Percentiles rank a stretch among this genome's conserved stretches.
Conservation (phyloP, 2,888 invertebrate genomes). For the Galeruca laticollis region DNA sequence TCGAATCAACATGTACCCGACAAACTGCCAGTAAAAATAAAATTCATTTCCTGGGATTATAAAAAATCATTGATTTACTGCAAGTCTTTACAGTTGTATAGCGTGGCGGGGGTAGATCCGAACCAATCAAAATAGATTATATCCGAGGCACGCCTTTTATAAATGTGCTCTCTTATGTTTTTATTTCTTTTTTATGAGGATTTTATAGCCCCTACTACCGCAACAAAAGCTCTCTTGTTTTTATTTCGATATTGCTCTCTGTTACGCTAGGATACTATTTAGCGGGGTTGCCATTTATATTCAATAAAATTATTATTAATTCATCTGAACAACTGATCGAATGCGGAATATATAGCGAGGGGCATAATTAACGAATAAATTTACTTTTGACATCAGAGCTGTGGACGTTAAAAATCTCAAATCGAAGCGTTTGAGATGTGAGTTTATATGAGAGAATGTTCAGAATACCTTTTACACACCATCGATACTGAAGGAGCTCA, state of each 20-base stretch:
- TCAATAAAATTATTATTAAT: not conserved
- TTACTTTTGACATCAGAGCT: no score
- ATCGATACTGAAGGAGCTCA: no score
- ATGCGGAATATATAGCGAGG: no score
- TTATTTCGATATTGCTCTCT: constrained; percentile 37
- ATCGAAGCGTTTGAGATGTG: no score
- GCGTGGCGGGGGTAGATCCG: constrained; percentile 45
- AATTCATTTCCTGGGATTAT: constrained; percentile 58
- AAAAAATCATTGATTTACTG: constrained; percentile 61
- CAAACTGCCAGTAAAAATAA: constrained; percentile 52
- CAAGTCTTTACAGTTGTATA: constrained; percentile 46
- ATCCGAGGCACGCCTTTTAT: constrained; percentile 56
- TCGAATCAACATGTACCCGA: constrained; percentile 38
- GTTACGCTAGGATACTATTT: constrained; percentile 22
- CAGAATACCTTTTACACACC: no score
- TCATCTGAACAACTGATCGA: not conserved
- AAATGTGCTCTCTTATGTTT: constrained; percentile 61
- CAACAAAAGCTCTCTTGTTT: constrained; percentile 44
- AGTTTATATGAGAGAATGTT: no score
- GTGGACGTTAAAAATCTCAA: no score
- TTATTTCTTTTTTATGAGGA: constrained; percentile 60
- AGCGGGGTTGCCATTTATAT: not conserved
- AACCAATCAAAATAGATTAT: constrained; percentile 59
- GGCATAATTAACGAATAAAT: no score
- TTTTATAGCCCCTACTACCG: constrained; percentile 53